Evolutionary conservation across 2,888 invertebrate species (phyloP).

Genomic region (Mylabris sibirica): DNA sequence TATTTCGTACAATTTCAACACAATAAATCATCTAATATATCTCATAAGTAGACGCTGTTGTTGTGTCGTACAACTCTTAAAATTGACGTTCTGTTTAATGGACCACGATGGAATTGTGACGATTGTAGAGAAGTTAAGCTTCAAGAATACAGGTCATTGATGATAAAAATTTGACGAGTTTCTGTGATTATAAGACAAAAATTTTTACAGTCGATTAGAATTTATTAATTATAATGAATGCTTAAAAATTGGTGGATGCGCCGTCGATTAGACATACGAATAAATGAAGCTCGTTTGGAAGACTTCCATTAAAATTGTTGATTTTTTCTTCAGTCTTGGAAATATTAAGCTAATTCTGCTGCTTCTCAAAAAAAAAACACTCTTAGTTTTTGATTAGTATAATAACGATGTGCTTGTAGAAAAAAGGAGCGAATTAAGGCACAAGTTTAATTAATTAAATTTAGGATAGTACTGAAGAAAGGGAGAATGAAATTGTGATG

Average conservation of each 20-base stretch:
- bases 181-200: no score
- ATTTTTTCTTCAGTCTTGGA: neutral
- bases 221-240: neutral
- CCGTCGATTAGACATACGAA: neutral
- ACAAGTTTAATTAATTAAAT: constrained; percentile 8
- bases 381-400: neutral
- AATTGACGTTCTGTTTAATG: neutral
- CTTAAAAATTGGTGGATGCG: neutral
- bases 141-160: neutral
- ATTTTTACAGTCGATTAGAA: no score
- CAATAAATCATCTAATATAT: neutral
- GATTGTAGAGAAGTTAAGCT: neutral
- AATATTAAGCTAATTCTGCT: neutral
- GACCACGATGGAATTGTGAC: neutral
- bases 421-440: neutral
- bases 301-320: neutral
- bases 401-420: neutral
- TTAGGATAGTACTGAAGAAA: neutral
- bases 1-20: neutral
- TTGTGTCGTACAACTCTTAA: neutral
- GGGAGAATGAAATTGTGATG: neutral
- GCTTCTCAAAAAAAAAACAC: neutral
- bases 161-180: no score
- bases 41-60: neutral
- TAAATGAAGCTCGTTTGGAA: neutral